These are phyloP conservation scores for Heliconius cydno DNA, from an alignment of 2,888 invertebrate species.

Conservation along the genomic window DNA sequence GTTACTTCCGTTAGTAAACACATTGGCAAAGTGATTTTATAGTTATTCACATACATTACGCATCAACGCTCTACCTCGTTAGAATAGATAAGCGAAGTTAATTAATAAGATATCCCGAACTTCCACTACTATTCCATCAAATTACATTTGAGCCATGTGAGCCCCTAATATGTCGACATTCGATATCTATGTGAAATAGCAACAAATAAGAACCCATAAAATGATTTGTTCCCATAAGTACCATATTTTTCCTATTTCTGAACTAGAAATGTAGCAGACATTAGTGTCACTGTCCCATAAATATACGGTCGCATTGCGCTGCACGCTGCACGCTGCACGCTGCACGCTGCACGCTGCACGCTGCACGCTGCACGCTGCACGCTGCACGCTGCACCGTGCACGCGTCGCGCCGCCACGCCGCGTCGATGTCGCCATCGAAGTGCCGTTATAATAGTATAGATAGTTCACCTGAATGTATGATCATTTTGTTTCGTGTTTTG, in stretches of 20 bases:
- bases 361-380: neutral
- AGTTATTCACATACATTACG: neutral
- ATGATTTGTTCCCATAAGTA: neutral
- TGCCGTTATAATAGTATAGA: neutral
- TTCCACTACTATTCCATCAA: neutral
- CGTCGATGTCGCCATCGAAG: neutral
- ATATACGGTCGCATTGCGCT: neutral
- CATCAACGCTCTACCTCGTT: neutral
- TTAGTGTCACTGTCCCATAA: slow-evolving; percentile 1
- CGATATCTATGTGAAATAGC: too few relatives aligned
- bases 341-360: too few relatives aligned
- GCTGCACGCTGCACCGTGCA: neutral
- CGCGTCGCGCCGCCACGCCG: neutral
- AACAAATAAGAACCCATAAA: neutral
- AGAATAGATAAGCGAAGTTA: neutral
- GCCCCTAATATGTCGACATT: neutral
- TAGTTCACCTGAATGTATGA: slow-evolving; percentile 7
- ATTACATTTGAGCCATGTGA: neutral
- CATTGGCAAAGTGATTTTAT: neutral
- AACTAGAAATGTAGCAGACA: slow-evolving; percentile 4
- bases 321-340: neutral
- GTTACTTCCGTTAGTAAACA: too few relatives aligned
- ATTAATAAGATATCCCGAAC: neutral
- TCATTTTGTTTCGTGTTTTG: neutral
- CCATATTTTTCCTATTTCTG: neutral